Conservation (phyloP, 2,888 invertebrate species). For the Dasysyrphus albostriatus region DNA sequence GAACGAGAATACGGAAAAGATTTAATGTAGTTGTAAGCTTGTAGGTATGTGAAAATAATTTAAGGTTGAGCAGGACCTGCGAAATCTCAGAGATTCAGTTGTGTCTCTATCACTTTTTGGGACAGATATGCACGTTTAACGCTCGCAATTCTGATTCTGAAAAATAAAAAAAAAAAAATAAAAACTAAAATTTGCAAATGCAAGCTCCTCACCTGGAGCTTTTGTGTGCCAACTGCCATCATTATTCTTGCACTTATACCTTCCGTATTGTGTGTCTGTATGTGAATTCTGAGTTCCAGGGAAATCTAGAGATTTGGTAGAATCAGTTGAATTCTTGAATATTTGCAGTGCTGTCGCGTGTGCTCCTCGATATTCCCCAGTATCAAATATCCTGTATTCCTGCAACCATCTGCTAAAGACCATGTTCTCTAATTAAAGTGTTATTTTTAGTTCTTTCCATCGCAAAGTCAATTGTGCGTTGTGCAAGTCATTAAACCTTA, state of each 20-base stretch:
- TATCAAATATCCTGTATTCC: conserved; percentile 9
- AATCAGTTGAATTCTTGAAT: conserved; percentile 42
- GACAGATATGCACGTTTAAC: conserved; percentile 34
- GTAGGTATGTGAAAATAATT: neutral
- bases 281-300: conserved; percentile 29
- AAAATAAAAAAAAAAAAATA: neutral
- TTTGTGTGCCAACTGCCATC: conserved; percentile 44
- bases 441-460: neutral
- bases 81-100: conserved; percentile 56
- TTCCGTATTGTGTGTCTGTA: conserved; percentile 29
- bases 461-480: neutral
- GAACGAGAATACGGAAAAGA: conserved; percentile 21
- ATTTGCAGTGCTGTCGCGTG: conserved; percentile 24
- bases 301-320: conserved; percentile 31
- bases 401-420: neutral
- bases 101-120: conserved; percentile 46
- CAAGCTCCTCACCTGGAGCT: conserved; percentile 61
- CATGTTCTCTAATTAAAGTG: neutral
- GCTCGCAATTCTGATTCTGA: neutral
- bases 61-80: conserved; percentile 42
- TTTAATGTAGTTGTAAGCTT: neutral
- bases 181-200: conserved; percentile 28
- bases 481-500: neutral
- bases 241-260: conserved; percentile 54
- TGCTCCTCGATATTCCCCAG: neutral